These are phyloP conservation scores for Morphnarchus princeps DNA, from an alignment of 2,113 vertebrate genomes.

Conservation along the genomic window DNA sequence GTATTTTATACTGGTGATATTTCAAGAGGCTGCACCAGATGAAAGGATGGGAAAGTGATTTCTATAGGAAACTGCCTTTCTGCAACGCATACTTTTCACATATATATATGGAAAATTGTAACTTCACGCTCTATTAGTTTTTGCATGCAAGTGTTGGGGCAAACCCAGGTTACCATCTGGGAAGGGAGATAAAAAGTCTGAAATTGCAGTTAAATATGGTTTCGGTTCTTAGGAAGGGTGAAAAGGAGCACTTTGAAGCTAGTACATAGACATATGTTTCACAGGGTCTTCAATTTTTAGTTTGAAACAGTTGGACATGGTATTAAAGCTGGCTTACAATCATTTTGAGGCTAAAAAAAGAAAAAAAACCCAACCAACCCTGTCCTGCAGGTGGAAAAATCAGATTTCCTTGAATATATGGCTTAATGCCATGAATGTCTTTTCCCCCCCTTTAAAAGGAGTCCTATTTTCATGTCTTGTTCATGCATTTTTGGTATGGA, in stretches of 20 bases:
- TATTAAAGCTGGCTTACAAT: not conserved
- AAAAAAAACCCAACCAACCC: not conserved
- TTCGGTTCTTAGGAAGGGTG: constrained; percentile 14
- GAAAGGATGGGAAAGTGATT: constrained; percentile 36
- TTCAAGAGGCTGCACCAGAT: not conserved
- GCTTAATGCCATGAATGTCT: not conserved
- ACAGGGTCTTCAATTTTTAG: constrained; percentile 12
- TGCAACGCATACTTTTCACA: not conserved
- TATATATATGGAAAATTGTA: constrained; percentile 49
- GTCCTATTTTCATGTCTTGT: not conserved
- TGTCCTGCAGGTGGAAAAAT: constrained; percentile 15
- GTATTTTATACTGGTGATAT: not conserved
- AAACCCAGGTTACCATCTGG: constrained; percentile 56
- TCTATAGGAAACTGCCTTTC: not conserved
- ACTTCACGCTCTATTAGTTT: constrained; percentile 19
- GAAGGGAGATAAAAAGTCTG: constrained; percentile 34
- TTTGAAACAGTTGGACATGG: not conserved
- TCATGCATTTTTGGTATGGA: not conserved
- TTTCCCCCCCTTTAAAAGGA: not conserved
- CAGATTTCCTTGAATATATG: not conserved
- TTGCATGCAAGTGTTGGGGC: constrained; percentile 27
- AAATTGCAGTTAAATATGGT: constrained; percentile 30
- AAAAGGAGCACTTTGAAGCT: constrained; percentile 56
- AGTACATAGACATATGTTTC: constrained; percentile 35
- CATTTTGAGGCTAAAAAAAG: not conserved